Percentiles rank a stretch among this genome's conserved stretches.
These are phyloP conservation scores for Rhabdomys pumilio DNA, from an alignment of 2,797 vertebrate species.

Conservation along the genomic window DNA sequence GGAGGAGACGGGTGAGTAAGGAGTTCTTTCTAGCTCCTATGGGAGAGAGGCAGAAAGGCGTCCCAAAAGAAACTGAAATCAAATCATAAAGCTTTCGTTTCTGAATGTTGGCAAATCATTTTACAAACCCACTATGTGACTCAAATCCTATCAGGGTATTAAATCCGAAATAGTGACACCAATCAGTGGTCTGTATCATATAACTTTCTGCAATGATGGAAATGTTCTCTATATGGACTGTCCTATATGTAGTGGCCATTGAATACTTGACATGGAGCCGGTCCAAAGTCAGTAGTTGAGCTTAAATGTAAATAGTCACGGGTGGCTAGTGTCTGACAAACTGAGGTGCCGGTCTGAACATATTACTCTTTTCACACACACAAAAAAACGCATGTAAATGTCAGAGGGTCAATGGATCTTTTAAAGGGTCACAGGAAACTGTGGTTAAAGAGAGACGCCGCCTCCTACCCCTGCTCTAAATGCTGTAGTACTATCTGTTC, in stretches of 20 bases:
- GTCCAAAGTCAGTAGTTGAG: not conserved
- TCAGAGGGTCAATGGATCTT: not conserved
- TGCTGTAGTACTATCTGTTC: not conserved
- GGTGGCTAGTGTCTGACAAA: not conserved
- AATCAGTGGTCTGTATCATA: not conserved
- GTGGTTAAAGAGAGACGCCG: not conserved
- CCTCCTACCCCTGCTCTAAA: not conserved
- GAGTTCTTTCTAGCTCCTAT: not conserved
- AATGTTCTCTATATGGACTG: not conserved
- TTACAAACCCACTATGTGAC: not conserved
- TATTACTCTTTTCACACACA: not conserved
- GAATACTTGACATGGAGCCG: not conserved
- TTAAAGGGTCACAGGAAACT: not conserved
- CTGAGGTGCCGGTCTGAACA: not conserved
- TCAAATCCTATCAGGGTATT: not conserved
- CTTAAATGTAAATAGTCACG: not conserved
- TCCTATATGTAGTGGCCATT: not conserved
- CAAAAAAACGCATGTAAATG: not conserved
- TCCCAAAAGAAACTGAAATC: not conserved
- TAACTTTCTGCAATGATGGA: not conserved
- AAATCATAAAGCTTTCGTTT: not conserved
- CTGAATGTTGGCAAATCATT: not conserved
- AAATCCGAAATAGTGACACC: not conserved
- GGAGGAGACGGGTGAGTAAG: rapidly evolving
- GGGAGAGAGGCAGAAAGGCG: not conserved